Conservation (phyloP, 2,888 invertebrate genomes). For the Corbicula japonica region DNA sequence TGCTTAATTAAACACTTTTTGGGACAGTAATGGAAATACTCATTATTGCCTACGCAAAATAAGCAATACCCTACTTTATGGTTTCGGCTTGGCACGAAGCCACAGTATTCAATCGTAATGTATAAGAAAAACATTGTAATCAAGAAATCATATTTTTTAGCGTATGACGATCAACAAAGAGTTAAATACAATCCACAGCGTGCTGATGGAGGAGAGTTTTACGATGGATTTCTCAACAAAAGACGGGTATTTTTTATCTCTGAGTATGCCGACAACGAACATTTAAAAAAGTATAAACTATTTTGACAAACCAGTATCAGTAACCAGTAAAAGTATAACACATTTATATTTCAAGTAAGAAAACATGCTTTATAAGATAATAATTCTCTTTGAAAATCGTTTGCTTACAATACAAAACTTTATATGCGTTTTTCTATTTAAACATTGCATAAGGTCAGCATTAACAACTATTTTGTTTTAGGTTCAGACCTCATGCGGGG, state of each 20-base stretch:
- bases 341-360: background rate
- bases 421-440: too few relatives aligned
- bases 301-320: background rate
- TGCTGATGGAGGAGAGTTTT: slow-evolving; percentile 71
- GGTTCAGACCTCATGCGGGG: too few relatives aligned
- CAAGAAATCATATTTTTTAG: slow-evolving; percentile 42
- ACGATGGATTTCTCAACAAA: slow-evolving; percentile 56
- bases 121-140: background rate
- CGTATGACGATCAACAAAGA: slow-evolving; percentile 65
- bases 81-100: background rate
- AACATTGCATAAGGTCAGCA: too few relatives aligned
- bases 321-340: background rate
- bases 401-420: too few relatives aligned
- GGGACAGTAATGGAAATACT: too few relatives aligned
- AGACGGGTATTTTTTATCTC: slow-evolving; percentile 56
- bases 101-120: background rate
- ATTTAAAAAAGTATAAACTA: background rate
- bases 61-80: slow-evolving; percentile 45
- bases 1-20: too few relatives aligned
- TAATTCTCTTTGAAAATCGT: too few relatives aligned
- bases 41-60: too few relatives aligned
- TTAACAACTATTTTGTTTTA: too few relatives aligned
- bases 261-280: background rate
- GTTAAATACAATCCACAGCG: slow-evolving; percentile 69
- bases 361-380: background rate